Evolutionary conservation across 2,888 invertebrate species (phyloP), one percentile per base, ranked within the genome.

Genomic region (Catotricha subobsoleta): DNA sequence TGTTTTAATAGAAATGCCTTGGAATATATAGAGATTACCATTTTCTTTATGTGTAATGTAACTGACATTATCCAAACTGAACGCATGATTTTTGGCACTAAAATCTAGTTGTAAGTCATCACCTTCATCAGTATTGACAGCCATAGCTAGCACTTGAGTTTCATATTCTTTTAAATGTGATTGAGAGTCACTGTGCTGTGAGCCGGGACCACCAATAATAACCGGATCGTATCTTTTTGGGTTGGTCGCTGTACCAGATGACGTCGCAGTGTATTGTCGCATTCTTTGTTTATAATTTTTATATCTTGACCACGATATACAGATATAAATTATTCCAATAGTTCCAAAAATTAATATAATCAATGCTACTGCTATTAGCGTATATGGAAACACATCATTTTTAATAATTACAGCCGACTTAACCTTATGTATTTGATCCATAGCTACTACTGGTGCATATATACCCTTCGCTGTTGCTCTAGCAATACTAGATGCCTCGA

Each of bases 251-350:
- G 25, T 25, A 25, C 23, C 23, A 16, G 23, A 23, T 13, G 65
- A 58, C 1, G 80, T 78, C 5, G 73, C 68, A 1, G 74, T 71
- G 49, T 81, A 80, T 59, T 82, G 79, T 15, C 81, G 72, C 59
- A 81, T 74, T 53, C 80, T 76, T 53, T 84, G 83, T 53, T 88
- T 87, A 59, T 83, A 87, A 39, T 82, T 79, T 58, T 84, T 86
- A 59, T 88, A 88, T 86, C 82, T 82, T 42, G 87, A 84, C 87
- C 91, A 92, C 2, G 90, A 90, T 40, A 90, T 78, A 59, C 91
- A 88, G 45, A 92, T 87, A 56, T 92, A 91, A 40, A 90, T 76
- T 37, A 92, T 90, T 6, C 90, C 92, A 39, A 84, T 80, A 10
- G 82, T 70, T 8, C 87, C 87, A 8, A 90, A 72, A 2, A 92